Conservation (phyloP, 2,797 vertebrate genomes). For the Argyrosomus regius region DNA sequence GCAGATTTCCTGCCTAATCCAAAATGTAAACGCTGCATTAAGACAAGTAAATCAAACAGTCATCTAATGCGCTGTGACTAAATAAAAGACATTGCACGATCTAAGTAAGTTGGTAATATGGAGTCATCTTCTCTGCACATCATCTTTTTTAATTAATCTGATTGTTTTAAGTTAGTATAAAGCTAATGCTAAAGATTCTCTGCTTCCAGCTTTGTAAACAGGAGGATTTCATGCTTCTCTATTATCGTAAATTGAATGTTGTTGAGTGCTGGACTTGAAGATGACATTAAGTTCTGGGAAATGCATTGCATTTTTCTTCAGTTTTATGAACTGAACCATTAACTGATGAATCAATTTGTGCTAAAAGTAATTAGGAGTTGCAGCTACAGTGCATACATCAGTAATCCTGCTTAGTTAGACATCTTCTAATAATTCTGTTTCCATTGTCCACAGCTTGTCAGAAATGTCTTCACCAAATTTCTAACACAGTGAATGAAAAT, state of each 20-base stretch:
- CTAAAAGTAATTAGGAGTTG: neutral
- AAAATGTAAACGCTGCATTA: neutral
- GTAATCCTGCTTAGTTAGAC: neutral
- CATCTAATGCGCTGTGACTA: neutral
- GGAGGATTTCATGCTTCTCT: neutral
- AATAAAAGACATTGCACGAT: neutral
- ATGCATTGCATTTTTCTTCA: neutral
- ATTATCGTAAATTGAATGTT: neutral
- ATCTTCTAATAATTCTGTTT: neutral
- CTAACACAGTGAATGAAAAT: neutral
- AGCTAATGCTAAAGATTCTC: too few species aligned
- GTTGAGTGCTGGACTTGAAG: too few species aligned
- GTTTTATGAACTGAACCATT: neutral
- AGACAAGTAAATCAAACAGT: neutral
- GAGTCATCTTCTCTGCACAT: neutral
- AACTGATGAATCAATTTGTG: neutral
- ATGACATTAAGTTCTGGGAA: neutral
- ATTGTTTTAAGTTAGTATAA: too few species aligned
- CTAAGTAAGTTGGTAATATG: neutral
- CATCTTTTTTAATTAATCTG: too few species aligned
- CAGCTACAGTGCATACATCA: neutral
- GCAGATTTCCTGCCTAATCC: neutral
- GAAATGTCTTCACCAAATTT: neutral
- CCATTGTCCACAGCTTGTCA: neutral
- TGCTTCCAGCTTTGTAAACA: neutral